These are phyloP conservation scores for Cryptocephalus moraei DNA, from an alignment of 2,888 invertebrate genomes.

Conservation along the genomic window DNA sequence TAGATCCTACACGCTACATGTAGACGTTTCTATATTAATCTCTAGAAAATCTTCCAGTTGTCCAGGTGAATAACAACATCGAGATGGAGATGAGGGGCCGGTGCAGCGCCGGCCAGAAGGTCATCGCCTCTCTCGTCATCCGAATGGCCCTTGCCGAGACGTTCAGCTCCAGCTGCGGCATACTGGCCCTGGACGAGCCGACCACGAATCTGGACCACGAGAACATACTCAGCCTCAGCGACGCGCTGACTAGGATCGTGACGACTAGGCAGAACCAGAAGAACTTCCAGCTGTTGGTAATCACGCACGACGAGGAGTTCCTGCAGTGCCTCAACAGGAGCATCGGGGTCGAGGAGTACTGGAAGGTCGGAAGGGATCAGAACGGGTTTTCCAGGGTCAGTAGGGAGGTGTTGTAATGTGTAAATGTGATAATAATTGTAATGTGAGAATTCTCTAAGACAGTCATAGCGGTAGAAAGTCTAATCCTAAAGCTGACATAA, in stretches of 20 bases:
- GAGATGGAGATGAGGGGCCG: constrained; percentile 95
- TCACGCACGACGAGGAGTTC: constrained; percentile 95
- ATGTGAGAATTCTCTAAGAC: too few relatives aligned
- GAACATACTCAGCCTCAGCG: constrained; percentile 76
- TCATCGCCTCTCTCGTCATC: constrained; percentile 90
- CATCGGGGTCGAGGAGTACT: constrained; percentile 60
- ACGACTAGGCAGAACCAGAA: constrained; percentile 50
- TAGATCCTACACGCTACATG: too few relatives aligned
- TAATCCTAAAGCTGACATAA: too few relatives aligned
- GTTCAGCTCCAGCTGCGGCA: constrained; percentile 90
- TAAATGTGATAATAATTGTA: too few relatives aligned
- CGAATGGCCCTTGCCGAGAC: constrained; percentile 95
- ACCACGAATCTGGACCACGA: constrained; percentile 93
- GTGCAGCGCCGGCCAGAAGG: constrained; percentile 97
- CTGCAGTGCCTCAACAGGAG: constrained; percentile 66
- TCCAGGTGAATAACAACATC: constrained; percentile 78
- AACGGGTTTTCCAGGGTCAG: constrained; percentile 47
- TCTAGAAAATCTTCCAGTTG: constrained; percentile 41
- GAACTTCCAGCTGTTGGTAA: constrained; percentile 90
- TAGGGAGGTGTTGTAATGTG: constrained; percentile 5
- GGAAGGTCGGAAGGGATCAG: constrained; percentile 55
- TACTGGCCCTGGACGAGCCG: constrained; percentile 94
- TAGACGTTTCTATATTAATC: too few relatives aligned
- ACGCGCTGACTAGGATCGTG: constrained; percentile 62
- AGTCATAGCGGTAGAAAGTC: too few relatives aligned